phyloP scores from a whole-genome alignment of 2,888 invertebrate species.

The Dyspetes luteomarginatus region DNA sequence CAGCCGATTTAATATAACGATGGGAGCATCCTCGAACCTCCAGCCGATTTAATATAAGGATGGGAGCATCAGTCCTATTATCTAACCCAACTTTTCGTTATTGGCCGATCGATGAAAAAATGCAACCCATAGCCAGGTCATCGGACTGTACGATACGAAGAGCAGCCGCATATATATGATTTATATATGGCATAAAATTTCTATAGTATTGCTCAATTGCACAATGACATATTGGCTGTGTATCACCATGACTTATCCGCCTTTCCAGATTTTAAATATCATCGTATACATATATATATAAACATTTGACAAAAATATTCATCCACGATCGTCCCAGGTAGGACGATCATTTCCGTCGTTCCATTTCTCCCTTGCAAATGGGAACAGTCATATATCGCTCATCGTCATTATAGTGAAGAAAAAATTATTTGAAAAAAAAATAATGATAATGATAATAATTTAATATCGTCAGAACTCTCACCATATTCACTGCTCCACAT shows the following conservation, averaged over 20 bases:
- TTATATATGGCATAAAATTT: no score
- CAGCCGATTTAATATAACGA: no score
- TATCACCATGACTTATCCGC: no score
- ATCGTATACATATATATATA: not conserved
- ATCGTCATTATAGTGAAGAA: not conserved
- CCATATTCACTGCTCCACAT: constrained; percentile 54
- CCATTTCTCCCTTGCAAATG: not conserved
- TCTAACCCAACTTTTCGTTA: constrained; percentile 73
- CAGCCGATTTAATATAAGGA: constrained; percentile 30
- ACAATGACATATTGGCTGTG: no score
- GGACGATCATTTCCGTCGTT: not conserved
- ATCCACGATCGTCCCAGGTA: constrained; percentile 5
- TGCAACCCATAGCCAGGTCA: constrained; percentile 67
- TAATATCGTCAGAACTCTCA: constrained; percentile 26
- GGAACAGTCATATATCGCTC: not conserved
- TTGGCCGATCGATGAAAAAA: constrained; percentile 73
- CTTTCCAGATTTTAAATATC: no score
- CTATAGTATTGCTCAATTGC: no score
- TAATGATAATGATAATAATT: not conserved
- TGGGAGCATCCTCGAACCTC: not conserved
- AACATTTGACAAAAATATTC: constrained; percentile 8
- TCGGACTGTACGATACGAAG: constrained; percentile 46
- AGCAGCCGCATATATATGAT: not conserved
- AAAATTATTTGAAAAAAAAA: not conserved
- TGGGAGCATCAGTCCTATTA: constrained; percentile 76